These are phyloP conservation scores for Lottia gigantea DNA, from an alignment of 2,888 invertebrate genomes.

Conservation along the genomic window DNA sequence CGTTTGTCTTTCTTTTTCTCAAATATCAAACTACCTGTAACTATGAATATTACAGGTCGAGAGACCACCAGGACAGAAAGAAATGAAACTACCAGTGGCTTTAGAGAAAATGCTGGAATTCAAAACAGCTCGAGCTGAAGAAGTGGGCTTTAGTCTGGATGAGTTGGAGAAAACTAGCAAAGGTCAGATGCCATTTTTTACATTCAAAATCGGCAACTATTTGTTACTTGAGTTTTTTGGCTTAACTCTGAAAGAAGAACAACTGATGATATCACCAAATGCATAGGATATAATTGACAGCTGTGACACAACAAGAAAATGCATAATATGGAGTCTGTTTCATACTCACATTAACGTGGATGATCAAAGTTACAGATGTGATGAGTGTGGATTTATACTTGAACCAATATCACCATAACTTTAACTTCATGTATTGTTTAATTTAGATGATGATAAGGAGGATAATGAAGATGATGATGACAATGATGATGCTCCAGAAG, in stretches of 20 bases:
- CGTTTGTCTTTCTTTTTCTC: too few relatives aligned
- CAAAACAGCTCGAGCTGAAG: constrained; percentile 86
- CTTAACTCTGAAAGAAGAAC: too few relatives aligned
- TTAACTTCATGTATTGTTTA: constrained; percentile 9
- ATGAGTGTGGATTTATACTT: neutral
- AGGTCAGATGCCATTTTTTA: neutral
- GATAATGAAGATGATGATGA: constrained; percentile 37
- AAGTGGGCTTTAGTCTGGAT: constrained; percentile 74
- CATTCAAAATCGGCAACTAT: too few relatives aligned
- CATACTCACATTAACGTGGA: too few relatives aligned
- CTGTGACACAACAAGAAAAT: neutral
- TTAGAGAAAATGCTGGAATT: constrained; percentile 89
- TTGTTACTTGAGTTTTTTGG: too few relatives aligned
- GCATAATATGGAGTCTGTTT: too few relatives aligned
- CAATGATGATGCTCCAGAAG: constrained; percentile 31
- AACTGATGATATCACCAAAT: too few relatives aligned
- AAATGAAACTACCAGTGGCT: constrained; percentile 79
- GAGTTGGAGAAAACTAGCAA: constrained; percentile 42
- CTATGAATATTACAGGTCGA: neutral
- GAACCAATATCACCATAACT: neutral
- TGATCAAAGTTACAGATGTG: neutral
- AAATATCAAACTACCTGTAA: too few relatives aligned
- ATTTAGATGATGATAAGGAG: constrained; percentile 33
- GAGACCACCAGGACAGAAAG: constrained; percentile 44
- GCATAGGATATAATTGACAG: neutral